phyloP scores from a whole-genome alignment of 2,113 vertebrate genomes.

The Rhinolophus sinicus region DNA sequence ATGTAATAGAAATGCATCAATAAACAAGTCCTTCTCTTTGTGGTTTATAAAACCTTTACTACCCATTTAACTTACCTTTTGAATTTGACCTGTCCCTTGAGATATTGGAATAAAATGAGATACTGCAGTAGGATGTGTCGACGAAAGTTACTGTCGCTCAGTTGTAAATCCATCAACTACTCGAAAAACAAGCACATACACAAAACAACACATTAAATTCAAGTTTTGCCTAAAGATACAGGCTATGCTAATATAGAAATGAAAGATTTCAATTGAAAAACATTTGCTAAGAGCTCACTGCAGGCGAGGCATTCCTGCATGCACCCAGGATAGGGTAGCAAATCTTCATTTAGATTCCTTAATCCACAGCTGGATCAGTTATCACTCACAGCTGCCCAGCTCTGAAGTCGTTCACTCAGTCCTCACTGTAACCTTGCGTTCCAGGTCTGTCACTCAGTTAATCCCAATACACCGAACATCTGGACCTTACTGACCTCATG shows the following conservation, averaged over 20 bases:
- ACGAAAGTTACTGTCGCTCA: constrained; percentile 98
- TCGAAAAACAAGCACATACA: constrained; percentile 65
- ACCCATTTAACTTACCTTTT: constrained; percentile 90
- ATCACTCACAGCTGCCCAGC: too few relatives aligned
- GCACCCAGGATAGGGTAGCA: background rate
- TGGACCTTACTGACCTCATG: background rate
- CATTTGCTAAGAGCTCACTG: background rate
- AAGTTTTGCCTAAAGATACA: constrained; percentile 25
- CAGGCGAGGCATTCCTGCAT: background rate
- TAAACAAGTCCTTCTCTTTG: background rate
- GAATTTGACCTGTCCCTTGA: constrained; percentile 99
- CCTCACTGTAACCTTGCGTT: background rate
- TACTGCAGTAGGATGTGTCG: constrained; percentile 98
- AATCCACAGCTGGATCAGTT: too few relatives aligned
- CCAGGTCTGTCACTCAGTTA: background rate
- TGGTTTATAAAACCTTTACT: background rate
- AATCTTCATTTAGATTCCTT: background rate
- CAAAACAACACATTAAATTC: constrained; percentile 52
- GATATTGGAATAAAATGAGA: constrained; percentile 98
- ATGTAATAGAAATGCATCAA: background rate
- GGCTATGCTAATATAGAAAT: background rate
- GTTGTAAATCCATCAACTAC: constrained; percentile 98
- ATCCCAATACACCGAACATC: background rate
- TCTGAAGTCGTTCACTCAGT: too few relatives aligned
- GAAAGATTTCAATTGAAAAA: constrained; percentile 32